A percentile compares a stretch with the other conserved stretches of the same genome.
Evolutionary conservation across 1,140 invertebrate species (phyloP).

Genomic region (Dryas iulia): DNA sequence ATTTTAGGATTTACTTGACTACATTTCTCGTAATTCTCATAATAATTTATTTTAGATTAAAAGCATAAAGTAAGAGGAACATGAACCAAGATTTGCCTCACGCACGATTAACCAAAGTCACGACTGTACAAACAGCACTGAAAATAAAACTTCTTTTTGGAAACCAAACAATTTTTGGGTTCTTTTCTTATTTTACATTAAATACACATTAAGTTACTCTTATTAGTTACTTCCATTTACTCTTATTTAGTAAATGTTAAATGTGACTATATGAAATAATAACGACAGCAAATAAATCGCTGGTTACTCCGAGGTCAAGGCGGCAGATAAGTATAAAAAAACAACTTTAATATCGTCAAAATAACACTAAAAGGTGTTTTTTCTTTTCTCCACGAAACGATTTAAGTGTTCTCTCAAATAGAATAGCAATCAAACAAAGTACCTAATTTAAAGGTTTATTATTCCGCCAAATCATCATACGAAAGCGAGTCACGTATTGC

Average conservation of each 20-base stretch:
- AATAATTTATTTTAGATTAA: slow-evolving; percentile 28
- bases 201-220: not conserved
- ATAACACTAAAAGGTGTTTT: not conserved
- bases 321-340: not conserved
- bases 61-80: slow-evolving; percentile 19
- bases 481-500: slow-evolving; percentile 23
- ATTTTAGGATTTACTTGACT: not conserved
- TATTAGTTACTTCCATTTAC: too few species aligned
- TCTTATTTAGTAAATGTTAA: not conserved
- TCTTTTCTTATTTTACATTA: not conserved
- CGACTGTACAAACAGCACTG: slow-evolving; percentile 52
- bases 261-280: not conserved
- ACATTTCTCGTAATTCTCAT: slow-evolving; percentile 12
- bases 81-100: slow-evolving; percentile 58
- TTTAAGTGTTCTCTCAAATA: slow-evolving; percentile 15
- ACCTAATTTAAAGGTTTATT: slow-evolving; percentile 11
- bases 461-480: slow-evolving; percentile 21
- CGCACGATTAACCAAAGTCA: slow-evolving; percentile 64
- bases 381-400: not conserved
- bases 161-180: not conserved
- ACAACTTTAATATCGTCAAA: not conserved
- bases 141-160: slow-evolving; percentile 5
- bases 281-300: not conserved
- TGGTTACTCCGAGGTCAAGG: not conserved
- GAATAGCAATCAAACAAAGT: slow-evolving; percentile 20